phyloP scores from a whole-genome alignment of 2,888 invertebrate genomes.

The Cryptosula pallasiana region DNA sequence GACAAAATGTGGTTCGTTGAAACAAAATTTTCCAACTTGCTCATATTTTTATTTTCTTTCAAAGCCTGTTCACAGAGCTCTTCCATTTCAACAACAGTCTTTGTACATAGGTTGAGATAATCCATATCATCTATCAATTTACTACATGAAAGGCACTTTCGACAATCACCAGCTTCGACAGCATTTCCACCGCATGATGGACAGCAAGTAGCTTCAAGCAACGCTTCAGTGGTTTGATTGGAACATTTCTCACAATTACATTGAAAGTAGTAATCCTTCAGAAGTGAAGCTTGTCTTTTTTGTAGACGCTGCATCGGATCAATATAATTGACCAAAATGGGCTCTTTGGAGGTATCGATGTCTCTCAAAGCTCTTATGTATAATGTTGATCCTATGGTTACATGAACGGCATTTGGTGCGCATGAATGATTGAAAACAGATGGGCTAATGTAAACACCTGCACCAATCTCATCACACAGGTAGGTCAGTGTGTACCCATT shows the following conservation, averaged over 20 bases:
- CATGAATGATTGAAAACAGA: constrained; percentile 22
- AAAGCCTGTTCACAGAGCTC: background rate
- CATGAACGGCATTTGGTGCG: background rate
- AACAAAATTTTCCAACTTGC: background rate
- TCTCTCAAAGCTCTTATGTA: constrained; percentile 1
- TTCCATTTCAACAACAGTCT: background rate
- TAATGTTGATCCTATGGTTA: background rate
- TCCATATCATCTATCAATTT: background rate
- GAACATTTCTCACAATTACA: constrained; percentile 15
- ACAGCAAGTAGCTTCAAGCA: background rate
- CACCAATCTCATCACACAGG: constrained; percentile 13
- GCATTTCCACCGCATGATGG: background rate
- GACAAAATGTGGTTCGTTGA: background rate
- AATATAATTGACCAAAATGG: constrained; percentile 8
- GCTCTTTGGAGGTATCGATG: constrained; percentile 10
- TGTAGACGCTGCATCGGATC: background rate
- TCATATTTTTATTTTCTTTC: background rate
- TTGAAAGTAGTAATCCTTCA: constrained; percentile 9
- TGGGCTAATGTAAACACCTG: constrained; percentile 1
- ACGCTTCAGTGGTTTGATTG: background rate
- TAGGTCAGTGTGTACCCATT: background rate
- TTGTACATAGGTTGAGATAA: background rate
- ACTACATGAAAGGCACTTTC: too few species aligned
- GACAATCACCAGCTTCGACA: background rate
- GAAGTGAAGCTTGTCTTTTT: background rate